Percentiles rank a stretch among this genome's conserved stretches.
phyloP scores from a whole-genome alignment of 2,113 vertebrate species.

The Aleadryas rufinucha region DNA sequence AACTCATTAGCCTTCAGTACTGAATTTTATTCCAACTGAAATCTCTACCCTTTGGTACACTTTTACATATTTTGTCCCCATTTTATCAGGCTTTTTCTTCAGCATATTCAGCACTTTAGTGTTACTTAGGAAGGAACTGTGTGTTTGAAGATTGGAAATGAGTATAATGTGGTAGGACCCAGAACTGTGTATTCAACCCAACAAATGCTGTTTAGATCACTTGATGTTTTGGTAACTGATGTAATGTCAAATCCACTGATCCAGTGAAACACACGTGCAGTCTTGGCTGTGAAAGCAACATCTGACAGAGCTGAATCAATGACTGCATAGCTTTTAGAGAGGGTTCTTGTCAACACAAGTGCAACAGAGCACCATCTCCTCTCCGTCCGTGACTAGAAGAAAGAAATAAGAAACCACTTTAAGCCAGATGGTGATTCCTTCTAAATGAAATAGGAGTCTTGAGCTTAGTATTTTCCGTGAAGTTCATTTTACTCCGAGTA shows the following conservation, averaged over 20 bases:
- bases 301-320: conserved; percentile 15
- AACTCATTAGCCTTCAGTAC: background rate
- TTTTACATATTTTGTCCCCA: background rate
- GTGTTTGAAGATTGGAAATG: background rate
- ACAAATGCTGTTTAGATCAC: conserved; percentile 30
- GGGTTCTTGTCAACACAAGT: conserved; percentile 57
- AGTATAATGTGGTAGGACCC: background rate
- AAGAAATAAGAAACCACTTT: conserved; percentile 54
- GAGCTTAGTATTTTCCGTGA: background rate
- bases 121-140: background rate
- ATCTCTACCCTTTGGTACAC: background rate
- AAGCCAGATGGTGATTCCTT: conserved; percentile 60
- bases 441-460: conserved; percentile 5
- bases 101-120: background rate
- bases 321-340: conserved; percentile 46
- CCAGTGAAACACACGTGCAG: conserved; percentile 12
- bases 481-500: conserved; percentile 22
- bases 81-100: background rate
- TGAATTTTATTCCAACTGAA: background rate
- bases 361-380: conserved; percentile 52
- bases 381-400: conserved; percentile 16
- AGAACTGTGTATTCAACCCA: background rate
- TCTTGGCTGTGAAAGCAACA: background rate
- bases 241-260: conserved; percentile 5
- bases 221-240: conserved; percentile 37